These are phyloP conservation scores for Drosophila birchii DNA, from an alignment of 2,888 invertebrate species.

Conservation along the genomic window DNA sequence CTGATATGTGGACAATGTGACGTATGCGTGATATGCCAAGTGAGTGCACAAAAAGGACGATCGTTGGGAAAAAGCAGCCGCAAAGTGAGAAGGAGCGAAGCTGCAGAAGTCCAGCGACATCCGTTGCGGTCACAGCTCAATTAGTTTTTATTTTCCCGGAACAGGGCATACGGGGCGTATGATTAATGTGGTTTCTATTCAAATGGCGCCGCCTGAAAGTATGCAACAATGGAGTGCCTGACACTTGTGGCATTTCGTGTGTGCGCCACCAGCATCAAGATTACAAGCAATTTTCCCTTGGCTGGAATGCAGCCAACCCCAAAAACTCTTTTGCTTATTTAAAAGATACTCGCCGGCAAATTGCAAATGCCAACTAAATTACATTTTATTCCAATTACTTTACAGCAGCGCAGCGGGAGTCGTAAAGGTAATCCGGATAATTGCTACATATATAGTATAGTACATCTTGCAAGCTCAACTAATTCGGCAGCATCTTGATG, in stretches of 20 bases:
- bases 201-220: conserved; percentile 68
- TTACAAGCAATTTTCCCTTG: conserved; percentile 18
- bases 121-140: conserved; percentile 54
- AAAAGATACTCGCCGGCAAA: conserved; percentile 19
- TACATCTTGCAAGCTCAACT: conserved; percentile 7
- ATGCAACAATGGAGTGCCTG: conserved; percentile 60
- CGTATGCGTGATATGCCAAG: conserved; percentile 60
- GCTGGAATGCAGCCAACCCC: conserved; percentile 30
- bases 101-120: conserved; percentile 20
- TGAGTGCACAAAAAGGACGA: conserved; percentile 6
- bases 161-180: conserved; percentile 46
- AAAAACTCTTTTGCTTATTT: neutral
- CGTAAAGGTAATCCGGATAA: conserved; percentile 34
- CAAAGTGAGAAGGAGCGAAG: conserved; percentile 8
- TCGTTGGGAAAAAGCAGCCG: neutral
- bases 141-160: conserved; percentile 40
- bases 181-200: conserved; percentile 62
- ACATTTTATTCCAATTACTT: conserved; percentile 27
- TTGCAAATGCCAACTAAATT: conserved; percentile 29
- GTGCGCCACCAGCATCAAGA: conserved; percentile 13
- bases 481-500: conserved; percentile 7
- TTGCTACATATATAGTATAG: conserved; percentile 7
- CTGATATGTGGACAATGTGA: conserved; percentile 58
- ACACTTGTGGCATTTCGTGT: conserved; percentile 64
- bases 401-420: neutral